These are phyloP conservation scores for Luehdorfia chinensis DNA, from an alignment of 1,140 invertebrate genomes.

Conservation along the genomic window DNA sequence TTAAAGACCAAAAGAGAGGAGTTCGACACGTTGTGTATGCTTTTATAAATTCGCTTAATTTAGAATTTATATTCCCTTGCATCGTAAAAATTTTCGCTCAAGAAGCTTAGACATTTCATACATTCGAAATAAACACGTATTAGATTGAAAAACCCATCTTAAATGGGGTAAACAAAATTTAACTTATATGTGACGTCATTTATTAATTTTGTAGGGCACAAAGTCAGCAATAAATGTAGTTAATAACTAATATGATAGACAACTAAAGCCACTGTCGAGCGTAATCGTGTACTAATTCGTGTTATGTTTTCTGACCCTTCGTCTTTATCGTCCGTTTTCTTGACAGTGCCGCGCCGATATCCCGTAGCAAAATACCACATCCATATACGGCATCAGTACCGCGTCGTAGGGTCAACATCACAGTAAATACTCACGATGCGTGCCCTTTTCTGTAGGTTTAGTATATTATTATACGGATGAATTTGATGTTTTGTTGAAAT, in stretches of 20 bases:
- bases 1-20: slow-evolving; percentile 65
- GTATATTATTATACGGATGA: slow-evolving; percentile 46
- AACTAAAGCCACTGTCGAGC: no score
- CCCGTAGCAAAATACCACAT: no score
- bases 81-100: slow-evolving; percentile 4
- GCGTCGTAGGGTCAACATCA: no score
- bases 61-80: slow-evolving; percentile 16
- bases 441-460: slow-evolving; percentile 53
- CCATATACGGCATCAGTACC: no score
- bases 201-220: no score
- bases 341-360: neutral
- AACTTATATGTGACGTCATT: no score
- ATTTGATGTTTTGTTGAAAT: slow-evolving; percentile 58
- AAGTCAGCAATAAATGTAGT: no score
- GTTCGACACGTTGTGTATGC: slow-evolving; percentile 56
- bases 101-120: slow-evolving; percentile 4
- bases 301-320: no score
- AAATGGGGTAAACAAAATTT: no score
- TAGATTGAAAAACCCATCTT: neutral
- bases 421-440: neutral
- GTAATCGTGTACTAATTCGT: no score
- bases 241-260: no score
- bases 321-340: neutral
- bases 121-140: neutral
- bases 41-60: slow-evolving; percentile 22